Conservation (phyloP, 1,140 invertebrate genomes). For the Fopius arisanus region DNA sequence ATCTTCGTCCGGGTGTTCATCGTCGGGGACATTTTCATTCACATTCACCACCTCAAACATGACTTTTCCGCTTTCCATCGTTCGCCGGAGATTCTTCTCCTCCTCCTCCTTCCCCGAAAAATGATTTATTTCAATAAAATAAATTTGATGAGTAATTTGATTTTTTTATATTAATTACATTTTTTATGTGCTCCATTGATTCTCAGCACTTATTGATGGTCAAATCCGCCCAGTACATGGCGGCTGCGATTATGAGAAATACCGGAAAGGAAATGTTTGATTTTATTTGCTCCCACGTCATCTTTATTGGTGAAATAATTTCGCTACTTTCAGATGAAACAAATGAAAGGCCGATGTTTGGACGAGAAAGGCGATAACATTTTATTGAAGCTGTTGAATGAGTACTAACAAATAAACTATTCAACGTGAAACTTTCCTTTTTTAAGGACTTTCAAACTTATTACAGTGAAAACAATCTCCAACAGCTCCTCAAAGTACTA, state of each 20-base stretch:
- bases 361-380: too few species aligned
- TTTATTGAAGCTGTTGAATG: neutral
- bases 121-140: too few species aligned
- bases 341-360: neutral
- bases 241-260: slow-evolving; percentile 19
- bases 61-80: neutral
- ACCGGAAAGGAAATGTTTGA: slow-evolving; percentile 29
- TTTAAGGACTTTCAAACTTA: neutral
- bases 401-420: too few species aligned
- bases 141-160: neutral
- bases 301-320: neutral
- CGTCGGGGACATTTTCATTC: too few species aligned
- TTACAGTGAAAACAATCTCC: neutral
- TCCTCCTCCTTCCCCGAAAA: neutral
- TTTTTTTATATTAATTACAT: neutral
- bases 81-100: neutral
- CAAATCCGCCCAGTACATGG: slow-evolving; percentile 3
- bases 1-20: neutral
- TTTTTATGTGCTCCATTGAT: neutral
- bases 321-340: neutral
- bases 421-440: neutral
- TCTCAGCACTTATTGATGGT: neutral
- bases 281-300: slow-evolving; percentile 35
- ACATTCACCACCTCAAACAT: neutral
- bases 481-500: too few species aligned